Percentiles rank a stretch among this genome's conserved stretches.
phyloP scores from a whole-genome alignment of 2,888 invertebrate species.

The Lumbricus terrestris region DNA sequence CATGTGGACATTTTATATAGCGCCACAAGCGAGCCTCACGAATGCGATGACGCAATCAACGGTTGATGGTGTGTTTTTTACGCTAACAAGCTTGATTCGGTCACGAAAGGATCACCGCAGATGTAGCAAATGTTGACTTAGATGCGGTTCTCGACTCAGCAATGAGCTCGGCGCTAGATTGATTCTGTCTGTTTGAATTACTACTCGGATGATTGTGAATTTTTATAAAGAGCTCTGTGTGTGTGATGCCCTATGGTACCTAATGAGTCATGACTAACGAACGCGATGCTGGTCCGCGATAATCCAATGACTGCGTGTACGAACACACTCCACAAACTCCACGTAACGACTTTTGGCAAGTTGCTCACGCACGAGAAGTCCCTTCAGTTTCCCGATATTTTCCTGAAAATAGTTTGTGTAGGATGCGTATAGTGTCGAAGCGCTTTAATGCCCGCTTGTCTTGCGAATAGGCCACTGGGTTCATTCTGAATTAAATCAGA shows the following conservation, averaged over 20 bases:
- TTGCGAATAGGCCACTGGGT: not conserved
- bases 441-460: not conserved
- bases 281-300: too few species aligned
- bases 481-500: not conserved
- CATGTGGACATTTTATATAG: too few species aligned
- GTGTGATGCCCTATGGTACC: too few species aligned
- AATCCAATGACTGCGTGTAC: too few species aligned
- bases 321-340: too few species aligned
- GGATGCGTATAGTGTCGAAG: not conserved
- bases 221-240: not conserved
- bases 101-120: not conserved
- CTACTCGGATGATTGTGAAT: not conserved
- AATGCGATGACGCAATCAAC: too few species aligned
- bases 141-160: not conserved
- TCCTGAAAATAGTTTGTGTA: not conserved
- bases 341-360: too few species aligned
- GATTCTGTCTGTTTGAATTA: not conserved
- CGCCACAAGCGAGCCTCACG: too few species aligned
- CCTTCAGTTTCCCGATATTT: not conserved
- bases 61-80: not conserved
- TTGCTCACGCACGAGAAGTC: not conserved
- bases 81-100: not conserved
- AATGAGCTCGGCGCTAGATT: not conserved
- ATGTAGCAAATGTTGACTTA: not conserved
- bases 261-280: too few species aligned